Percentiles rank a stretch among this genome's conserved stretches.
These are phyloP conservation scores for Hoplias malabaricus DNA, from an alignment of 2,113 vertebrate species.

Conservation along the genomic window DNA sequence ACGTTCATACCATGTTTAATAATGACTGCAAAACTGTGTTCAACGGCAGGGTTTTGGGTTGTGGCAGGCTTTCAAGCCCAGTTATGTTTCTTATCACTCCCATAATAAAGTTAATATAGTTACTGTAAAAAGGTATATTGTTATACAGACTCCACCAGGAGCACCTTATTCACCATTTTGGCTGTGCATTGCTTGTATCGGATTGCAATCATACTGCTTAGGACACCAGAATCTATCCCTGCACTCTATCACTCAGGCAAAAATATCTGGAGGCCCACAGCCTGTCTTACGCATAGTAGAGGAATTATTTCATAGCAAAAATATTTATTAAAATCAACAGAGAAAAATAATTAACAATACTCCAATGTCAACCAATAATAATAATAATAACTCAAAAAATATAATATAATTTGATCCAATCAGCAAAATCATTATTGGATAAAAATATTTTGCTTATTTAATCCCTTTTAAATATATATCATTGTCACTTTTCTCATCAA, in stretches of 20 bases:
- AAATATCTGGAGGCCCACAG: neutral
- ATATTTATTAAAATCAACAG: neutral
- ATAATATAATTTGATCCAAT: neutral
- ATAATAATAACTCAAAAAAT: neutral
- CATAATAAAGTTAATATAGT: neutral
- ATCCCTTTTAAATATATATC: neutral
- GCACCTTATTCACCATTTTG: neutral
- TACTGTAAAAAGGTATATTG: neutral
- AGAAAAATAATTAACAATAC: neutral
- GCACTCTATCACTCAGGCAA: neutral
- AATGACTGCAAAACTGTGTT: no score
- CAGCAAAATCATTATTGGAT: neutral
- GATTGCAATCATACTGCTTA: neutral
- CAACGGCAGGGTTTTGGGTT: no score
- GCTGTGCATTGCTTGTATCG: neutral
- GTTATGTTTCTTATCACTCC: neutral
- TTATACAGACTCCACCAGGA: neutral
- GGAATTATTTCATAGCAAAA: neutral
- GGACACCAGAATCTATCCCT: neutral
- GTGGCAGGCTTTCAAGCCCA: neutral
- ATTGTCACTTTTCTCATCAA: neutral
- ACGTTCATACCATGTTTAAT: no score
- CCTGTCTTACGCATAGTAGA: neutral
- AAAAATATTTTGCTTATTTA: neutral
- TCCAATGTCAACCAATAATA: neutral